Evolutionary conservation across 2,888 invertebrate species (phyloP), one percentile per base, ranked within the genome.

Genomic region (Tipula lateralis): DNA sequence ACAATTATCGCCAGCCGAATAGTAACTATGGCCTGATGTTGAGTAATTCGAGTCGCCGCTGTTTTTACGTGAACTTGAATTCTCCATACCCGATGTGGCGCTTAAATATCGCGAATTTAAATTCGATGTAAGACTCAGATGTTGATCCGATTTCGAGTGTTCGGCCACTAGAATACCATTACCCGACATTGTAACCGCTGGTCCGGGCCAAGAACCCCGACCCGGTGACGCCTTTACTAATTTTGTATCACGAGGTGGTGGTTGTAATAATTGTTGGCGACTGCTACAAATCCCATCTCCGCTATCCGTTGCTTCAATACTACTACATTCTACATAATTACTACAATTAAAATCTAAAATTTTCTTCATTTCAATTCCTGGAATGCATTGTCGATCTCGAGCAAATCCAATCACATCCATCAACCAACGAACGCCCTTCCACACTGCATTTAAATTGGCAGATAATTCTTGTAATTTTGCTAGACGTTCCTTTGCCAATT

Each of bases 401-500:
- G 99, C 98, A 89, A 97, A 97, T 0, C 96, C 94, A 84, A 99
- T 97, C 5, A 98, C 95, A 88, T 99, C 98, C 93, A 98, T 96
- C 24, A 99, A 92, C 99, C 99, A 99, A 19, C 99, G 93, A 81
- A 97, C 95, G 24, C 95, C 94, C 88, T 97, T 97, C 99, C 99
- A 99, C 2, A 97, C 94, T 0, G 93, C 91, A 88, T 99, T 99
- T 83, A 99, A 91, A 87, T 94, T 95, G 36, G 93, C 91, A 88
- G 98, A 98, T 80, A 98, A 92, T 84, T 96, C 95, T 88, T 96
- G 95, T 32, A 99, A 90, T 87, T 95, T 95, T 0, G 93, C 91
- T 66, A 99, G 91, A 85, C 96, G 93, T 87, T 96, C 96, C 89
- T 96, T 97, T 85, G 98, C 97, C 2, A 94, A 93, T 86, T 94